Base-by-base conservation (phyloP, 2,113 vertebrate genomes). In the Galemys pyrenaicus region DNA sequence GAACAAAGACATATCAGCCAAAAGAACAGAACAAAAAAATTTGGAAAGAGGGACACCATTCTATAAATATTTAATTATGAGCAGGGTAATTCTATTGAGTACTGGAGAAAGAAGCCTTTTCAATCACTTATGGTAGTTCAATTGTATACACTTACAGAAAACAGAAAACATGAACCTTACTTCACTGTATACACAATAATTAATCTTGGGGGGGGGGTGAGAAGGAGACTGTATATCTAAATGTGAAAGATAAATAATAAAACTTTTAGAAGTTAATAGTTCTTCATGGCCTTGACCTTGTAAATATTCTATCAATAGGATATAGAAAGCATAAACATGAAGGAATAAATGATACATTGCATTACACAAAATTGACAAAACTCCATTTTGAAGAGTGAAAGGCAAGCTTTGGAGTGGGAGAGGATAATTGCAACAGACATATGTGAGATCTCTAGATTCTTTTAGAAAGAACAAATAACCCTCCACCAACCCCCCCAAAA, bases 311-410 rank as follows among this genome's bases (percentile, higher is more conserved):
- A 22, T 70, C 51, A 65, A 64, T 28, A 65, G 37, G 44, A 58
- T 37, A 70, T 5, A 78, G 46, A 83, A 71, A 71, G 39, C 49
- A 82, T 49, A 83, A 78, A n/a, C 10, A 85, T 26, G 70, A 83
- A 60, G 19, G 41, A 68, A 62, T 84, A 91, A 84, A 35, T 83
- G 35, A 74, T 68, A 85, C 71, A 56, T 15, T 75, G 1, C 46
- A 46, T 9, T 62, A 68, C 4, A 44, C 73, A 58, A 92, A 88
- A 85, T 80, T 74, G 60, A 84, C 5, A 95, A n/a, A 65, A 92
- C 51, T 77, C 16, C 51, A 70, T 70, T 81, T 70, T 7, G 64
- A 32, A 64, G 9, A 78, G 26, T 67, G 20, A 94, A 88, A 79
- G 41, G 24, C 32, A 93, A 81, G 12, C 20, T 73, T 88, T 8